Conservation (phyloP, 2,888 invertebrate species). For the Ophion ellenae region DNA sequence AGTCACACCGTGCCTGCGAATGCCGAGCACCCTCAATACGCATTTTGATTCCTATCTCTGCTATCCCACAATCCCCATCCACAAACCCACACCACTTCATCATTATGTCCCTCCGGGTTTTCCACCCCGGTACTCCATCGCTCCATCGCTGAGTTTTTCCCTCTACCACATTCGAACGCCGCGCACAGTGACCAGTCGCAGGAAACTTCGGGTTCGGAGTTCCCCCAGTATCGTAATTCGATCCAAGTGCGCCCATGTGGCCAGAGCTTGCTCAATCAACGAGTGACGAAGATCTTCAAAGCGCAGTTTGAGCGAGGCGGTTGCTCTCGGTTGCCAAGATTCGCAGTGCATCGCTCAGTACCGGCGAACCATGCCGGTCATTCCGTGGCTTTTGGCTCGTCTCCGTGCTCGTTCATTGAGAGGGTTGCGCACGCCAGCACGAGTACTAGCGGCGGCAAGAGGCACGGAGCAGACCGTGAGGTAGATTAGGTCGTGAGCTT, state of each 20-base stretch:
- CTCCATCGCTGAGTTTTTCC: background rate
- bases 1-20: too few relatives aligned
- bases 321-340: background rate
- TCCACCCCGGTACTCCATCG: background rate
- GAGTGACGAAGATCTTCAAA: background rate
- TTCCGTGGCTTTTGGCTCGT: conserved; percentile 38
- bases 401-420: conserved; percentile 54
- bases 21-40: too few relatives aligned
- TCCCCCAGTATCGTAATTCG: background rate
- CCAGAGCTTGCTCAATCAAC: conserved; percentile 6
- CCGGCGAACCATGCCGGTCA: background rate
- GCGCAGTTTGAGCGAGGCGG: background rate
- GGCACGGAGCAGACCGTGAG: conserved; percentile 67
- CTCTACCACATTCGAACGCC: background rate
- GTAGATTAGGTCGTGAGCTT: conserved; percentile 78
- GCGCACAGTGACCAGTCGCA: background rate
- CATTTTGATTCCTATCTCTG: background rate
- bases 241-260: background rate
- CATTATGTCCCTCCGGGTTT: background rate
- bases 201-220: background rate
- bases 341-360: background rate
- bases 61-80: background rate
- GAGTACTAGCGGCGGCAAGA: conserved; percentile 19
- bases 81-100: background rate
- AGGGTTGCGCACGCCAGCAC: conserved; percentile 51